These are phyloP conservation scores for Otolemur crassicaudatus DNA, from an alignment of 2,797 vertebrate species.

Conservation along the genomic window DNA sequence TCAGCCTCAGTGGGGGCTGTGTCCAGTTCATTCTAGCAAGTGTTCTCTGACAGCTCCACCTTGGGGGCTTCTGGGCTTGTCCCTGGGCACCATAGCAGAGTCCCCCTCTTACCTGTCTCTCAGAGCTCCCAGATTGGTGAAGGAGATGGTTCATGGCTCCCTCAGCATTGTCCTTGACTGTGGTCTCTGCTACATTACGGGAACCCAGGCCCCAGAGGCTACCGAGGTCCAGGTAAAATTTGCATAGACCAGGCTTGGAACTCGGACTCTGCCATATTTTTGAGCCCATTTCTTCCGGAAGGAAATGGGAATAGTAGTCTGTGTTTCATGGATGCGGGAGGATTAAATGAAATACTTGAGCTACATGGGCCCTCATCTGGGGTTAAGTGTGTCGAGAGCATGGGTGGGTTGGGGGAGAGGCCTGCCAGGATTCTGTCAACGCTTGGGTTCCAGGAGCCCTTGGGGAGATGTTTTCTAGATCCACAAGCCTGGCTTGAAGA, in stretches of 20 bases:
- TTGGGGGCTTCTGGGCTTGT: neutral
- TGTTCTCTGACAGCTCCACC: neutral
- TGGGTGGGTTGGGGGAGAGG: neutral
- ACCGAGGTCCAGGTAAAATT: neutral
- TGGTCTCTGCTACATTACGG: too few relatives aligned
- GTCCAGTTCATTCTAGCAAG: neutral
- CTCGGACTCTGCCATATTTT: neutral
- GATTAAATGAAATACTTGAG: neutral
- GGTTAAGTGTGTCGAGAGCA: neutral
- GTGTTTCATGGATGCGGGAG: neutral
- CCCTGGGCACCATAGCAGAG: neutral
- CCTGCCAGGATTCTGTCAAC: neutral
- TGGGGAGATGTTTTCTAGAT: neutral
- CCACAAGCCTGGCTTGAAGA: neutral
- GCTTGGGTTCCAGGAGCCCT: neutral
- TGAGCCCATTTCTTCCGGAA: neutral
- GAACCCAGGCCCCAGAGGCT: neutral
- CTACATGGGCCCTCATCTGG: neutral
- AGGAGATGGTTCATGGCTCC: neutral
- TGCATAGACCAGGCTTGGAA: neutral
- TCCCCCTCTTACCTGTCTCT: accelerated
- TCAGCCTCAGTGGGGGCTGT: neutral
- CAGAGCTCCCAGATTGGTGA: neutral
- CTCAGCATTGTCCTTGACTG: neutral
- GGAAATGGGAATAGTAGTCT: neutral